Evolutionary conservation across 2,797 vertebrate genomes (phyloP).

Genomic region (Otolemur crassicaudatus): DNA sequence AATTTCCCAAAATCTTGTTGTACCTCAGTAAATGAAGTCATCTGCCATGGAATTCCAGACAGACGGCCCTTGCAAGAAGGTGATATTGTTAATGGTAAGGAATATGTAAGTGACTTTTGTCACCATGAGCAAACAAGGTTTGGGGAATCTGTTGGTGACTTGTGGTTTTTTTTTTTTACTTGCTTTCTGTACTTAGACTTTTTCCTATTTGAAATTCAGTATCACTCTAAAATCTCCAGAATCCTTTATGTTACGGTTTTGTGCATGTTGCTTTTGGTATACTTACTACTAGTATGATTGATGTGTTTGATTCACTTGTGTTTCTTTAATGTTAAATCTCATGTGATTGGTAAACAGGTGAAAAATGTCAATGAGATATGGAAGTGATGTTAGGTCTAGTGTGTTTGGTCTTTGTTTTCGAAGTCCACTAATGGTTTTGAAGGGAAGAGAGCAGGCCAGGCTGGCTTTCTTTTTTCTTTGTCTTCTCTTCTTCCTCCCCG

Average conservation of each 20-base stretch:
- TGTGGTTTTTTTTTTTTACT: constrained; percentile 22
- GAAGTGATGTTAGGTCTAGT: neutral
- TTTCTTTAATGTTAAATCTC: neutral
- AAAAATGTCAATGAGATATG: neutral
- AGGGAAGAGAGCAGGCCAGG: neutral
- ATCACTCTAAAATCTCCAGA: neutral
- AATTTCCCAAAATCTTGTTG: constrained; percentile 99
- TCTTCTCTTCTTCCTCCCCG: too few species aligned
- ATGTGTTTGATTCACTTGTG: neutral
- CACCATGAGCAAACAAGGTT: neutral
- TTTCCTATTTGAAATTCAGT: constrained; percentile 41
- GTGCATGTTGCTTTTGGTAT: neutral
- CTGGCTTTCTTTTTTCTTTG: too few species aligned
- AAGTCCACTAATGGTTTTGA: constrained; percentile 31
- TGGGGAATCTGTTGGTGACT: neutral
- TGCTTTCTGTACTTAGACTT: neutral
- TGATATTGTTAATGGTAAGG: constrained; percentile 97
- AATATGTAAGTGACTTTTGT: constrained; percentile 1
- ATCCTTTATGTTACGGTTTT: neutral
- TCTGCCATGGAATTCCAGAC: constrained; percentile 99
- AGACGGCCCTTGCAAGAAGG: constrained; percentile 95
- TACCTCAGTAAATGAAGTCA: constrained; percentile 99
- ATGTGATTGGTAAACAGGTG: neutral
- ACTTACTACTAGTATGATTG: neutral
- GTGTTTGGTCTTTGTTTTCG: neutral